Base-by-base conservation (phyloP, 1,140 invertebrate species). In the Ditylenchus dipsaci region DNA sequence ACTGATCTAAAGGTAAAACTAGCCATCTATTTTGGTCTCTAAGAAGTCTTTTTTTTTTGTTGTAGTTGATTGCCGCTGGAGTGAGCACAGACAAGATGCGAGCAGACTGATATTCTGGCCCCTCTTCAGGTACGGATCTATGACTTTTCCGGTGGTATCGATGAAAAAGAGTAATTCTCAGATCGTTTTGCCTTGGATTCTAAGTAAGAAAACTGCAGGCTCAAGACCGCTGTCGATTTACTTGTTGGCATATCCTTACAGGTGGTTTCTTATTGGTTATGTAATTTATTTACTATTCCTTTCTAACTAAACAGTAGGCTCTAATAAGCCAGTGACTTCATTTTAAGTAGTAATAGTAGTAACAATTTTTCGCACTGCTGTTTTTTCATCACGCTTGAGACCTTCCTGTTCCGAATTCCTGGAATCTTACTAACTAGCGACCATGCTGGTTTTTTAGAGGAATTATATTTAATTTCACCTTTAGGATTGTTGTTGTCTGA, bases 11-110 rank as follows among this genome's bases (percentile, higher is more conserved):
- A 98, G 33, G 33, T 38, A 38, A 38, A 38, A 38, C 11, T 38
- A 5, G 11, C 11, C 13, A 65, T 53, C n/a, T 53, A 1, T 65
- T 65, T 19, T 19, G 27, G 9, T 61, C 3, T 1, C 15, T 57
- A 27, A n/a, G 5, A 1, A 17, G 13, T 65, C 17, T 65, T 49
- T 21, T 11, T 38, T 38, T n/a, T n/a, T n/a, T n/a, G n/a, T n/a
- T n/a, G n/a, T 38, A 38, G 42, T 57, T 75, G 47, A 75, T 75
- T 42, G 63, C 58, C 43, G 71, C 60, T 0, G 95, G 96, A 29
- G 90, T 99, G 53, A 92, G 93, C 0, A 95, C 95, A 82, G 94
- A 97, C 82, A 90, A 91, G 71, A 84, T 59, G 95, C 94, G 0
- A 83, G 97, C 47, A 86, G 98, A 77, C 84, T 82, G 38, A 68